phyloP scores from a whole-genome alignment of 2,113 vertebrate species.

The Raja brachyura region DNA sequence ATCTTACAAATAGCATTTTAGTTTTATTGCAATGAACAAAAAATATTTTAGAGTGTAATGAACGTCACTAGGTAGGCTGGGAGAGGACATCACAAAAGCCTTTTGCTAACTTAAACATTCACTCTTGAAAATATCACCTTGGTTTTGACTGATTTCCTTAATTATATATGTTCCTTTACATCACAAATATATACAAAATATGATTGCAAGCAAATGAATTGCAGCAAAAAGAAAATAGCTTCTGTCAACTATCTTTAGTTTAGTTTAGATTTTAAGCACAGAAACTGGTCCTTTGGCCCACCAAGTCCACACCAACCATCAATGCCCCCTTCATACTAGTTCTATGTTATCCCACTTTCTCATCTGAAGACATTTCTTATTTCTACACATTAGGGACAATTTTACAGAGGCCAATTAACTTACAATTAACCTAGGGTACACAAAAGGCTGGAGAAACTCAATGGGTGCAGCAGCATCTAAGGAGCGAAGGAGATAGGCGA shows the following conservation, averaged over 20 bases:
- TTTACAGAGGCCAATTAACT: too few species aligned
- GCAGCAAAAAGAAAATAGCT: neutral
- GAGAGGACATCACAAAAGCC: neutral
- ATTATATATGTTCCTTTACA: neutral
- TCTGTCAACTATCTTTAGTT: neutral
- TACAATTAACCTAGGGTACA: too few species aligned
- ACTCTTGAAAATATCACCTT: neutral
- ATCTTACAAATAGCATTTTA: neutral
- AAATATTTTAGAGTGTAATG: neutral
- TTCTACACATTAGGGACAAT: too few species aligned
- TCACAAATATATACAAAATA: neutral
- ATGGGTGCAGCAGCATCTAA: too few species aligned
- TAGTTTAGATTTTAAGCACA: too few species aligned
- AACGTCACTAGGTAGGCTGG: neutral
- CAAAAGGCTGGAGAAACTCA: too few species aligned
- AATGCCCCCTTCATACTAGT: too few species aligned
- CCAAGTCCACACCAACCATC: too few species aligned
- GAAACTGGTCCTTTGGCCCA: too few species aligned
- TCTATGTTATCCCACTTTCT: too few species aligned
- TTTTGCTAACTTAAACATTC: neutral
- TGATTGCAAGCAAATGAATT: neutral
- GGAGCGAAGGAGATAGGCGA: too few species aligned
- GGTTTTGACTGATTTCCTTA: neutral
- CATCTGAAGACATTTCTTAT: too few species aligned
- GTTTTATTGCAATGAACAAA: neutral